Evolutionary conservation across 2,113 vertebrate species (phyloP).

Genomic region (Phylloscopus trochiloides): DNA sequence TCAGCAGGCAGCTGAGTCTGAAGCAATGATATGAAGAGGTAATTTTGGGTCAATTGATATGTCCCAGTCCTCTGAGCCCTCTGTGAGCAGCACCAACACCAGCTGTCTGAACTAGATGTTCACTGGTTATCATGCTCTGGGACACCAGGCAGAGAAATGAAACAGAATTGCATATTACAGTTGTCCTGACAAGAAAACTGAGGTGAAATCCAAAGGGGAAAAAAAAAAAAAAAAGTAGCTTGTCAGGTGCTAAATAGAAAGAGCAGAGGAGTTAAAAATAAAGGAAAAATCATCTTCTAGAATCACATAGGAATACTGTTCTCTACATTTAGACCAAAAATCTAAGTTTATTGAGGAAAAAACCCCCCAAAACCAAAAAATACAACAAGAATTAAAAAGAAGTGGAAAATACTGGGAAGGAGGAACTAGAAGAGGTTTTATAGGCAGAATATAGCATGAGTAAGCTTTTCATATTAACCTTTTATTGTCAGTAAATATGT

Average conservation of each 20-base stretch:
- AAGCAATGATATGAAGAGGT: background rate
- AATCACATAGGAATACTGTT: background rate
- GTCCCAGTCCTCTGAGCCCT: background rate
- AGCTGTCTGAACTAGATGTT: background rate
- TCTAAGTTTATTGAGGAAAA: background rate
- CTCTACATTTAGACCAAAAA: background rate
- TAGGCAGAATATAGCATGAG: background rate
- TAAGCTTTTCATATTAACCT: background rate
- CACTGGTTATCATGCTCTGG: background rate
- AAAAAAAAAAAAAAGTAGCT: no score
- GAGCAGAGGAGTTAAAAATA: background rate
- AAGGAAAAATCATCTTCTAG: background rate
- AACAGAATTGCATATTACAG: background rate
- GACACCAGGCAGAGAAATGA: background rate
- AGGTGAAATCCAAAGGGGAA: background rate
- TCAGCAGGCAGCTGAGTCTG: background rate
- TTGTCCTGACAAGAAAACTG: background rate
- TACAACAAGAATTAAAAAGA: background rate
- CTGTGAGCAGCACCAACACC: background rate
- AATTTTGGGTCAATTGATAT: background rate
- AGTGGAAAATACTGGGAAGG: background rate
- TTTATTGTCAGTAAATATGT: background rate
- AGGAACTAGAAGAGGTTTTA: background rate
- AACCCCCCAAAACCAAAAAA: fast-evolving
- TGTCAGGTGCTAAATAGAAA: background rate